Conservation (phyloP, 2,797 vertebrate genomes). For the Mionectes olivaceus region DNA sequence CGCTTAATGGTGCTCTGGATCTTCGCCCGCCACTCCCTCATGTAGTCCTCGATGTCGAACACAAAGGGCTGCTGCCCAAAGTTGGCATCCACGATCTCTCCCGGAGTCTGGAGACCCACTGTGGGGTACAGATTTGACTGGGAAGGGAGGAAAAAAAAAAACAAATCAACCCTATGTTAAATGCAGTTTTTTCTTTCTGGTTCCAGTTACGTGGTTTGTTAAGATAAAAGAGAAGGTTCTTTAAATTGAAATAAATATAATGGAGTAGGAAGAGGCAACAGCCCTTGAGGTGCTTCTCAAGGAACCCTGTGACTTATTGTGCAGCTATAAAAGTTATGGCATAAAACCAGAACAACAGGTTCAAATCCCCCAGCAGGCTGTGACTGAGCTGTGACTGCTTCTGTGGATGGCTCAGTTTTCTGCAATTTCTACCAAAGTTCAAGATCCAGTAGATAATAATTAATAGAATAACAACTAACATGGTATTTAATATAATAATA, state of each 20-base stretch:
- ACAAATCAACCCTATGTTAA: neutral
- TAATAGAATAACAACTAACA: neutral
- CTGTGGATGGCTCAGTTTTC: neutral
- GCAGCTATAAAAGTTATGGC: neutral
- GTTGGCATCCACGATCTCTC: conserved; percentile 97
- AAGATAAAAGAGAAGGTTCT: neutral
- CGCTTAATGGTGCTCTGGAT: conserved; percentile 95
- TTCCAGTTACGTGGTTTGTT: fast-evolving
- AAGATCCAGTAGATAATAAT: neutral
- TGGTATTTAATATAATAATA: neutral
- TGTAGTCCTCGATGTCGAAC: conserved; percentile 99
- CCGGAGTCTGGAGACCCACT: conserved; percentile 96
- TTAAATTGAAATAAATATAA: neutral
- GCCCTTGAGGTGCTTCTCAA: neutral
- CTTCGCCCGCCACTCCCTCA: conserved; percentile 97
- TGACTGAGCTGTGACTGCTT: fast-evolving
- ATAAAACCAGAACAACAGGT: neutral
- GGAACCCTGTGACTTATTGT: neutral
- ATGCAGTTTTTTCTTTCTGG: neutral
- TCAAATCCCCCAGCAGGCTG: neutral
- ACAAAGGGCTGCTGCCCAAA: conserved; percentile 98
- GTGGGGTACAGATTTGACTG: conserved; percentile 98
- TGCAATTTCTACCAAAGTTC: neutral
- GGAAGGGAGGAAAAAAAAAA: conserved; percentile 50
- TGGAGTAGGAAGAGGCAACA: neutral